Base-by-base conservation (phyloP, 2,888 invertebrate genomes). In the Stenichneumon culpator region DNA sequence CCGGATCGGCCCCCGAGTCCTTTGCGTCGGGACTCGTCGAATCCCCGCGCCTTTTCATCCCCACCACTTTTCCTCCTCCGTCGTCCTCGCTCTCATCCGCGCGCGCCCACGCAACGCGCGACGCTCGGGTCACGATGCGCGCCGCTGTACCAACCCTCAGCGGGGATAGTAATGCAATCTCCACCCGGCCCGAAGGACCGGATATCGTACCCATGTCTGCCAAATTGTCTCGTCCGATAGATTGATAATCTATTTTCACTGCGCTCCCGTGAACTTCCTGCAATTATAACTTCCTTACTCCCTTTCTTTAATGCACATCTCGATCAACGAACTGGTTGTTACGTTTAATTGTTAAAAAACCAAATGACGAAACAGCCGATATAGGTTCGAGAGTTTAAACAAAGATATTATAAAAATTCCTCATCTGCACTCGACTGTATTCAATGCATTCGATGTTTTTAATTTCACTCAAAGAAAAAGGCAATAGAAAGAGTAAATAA, bases 141-240 rank as follows among this genome's bases (percentile, higher is more conserved):
- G 79, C 36, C 72, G 73, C 25, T 25, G 14, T 25, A 57, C 57
- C 57, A 22, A 57, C 57, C 44, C 44, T 57, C 57, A 22, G 14
- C 57, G 25, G 63, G n/a, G 52, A 32, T 47, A 14, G 57, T 57
- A 80, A 36, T 74, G 73, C 68, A 73, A 74, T 65, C 57, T 57
- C 57, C 74, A 72, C 11, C 22, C 11, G 25, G 22, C 57, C 25
- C 14, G 9, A 14, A 25, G 25, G 25, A 11, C 75, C 65, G 79
- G 77, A 82, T 82, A 74, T 80, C 52, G 65, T 57, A 79, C 83
- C 79, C 83, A 83, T 75, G 83, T 74, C 74, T 78, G 74, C 70
- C 47, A 79, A 75, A 52, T 68, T 28, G 70, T 77, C 63, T 65
- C 70, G 65, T 73, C 78, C 52, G 69, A 78, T 77, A 78, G 80